Evolutionary conservation across 2,888 invertebrate genomes (phyloP), one percentile per base, ranked within the genome.

Genomic region (Scaeva pyrastri): DNA sequence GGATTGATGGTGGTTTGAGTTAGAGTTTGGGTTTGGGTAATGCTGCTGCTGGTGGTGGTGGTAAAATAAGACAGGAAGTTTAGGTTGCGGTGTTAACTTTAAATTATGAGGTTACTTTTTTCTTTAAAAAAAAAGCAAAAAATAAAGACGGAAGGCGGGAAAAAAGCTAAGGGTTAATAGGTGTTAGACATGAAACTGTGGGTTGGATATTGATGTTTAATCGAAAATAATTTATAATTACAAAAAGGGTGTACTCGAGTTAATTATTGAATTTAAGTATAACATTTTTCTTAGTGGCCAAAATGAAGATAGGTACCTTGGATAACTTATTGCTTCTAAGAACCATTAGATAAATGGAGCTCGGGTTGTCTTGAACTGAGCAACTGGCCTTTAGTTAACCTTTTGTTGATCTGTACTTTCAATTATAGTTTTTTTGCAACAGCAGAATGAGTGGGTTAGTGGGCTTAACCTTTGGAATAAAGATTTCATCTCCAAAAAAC

Each of bases 21-120:
- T 31, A 70, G n/a, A n/a, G n/a, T n/a, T n/a, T n/a, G n/a, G n/a
- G n/a, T n/a, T n/a, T n/a, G n/a, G n/a, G n/a, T n/a, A n/a, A n/a
- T n/a, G n/a, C n/a, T n/a, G n/a, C n/a, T n/a, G n/a, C n/a, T 31
- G 31, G 6, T 50, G 75, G 43, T 50, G 75, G 26, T 60, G 66
- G 45, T 70, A 71, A 39, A 26, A 60, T 68, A 43, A 62, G 78
- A 78, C 81, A 86, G 86, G 86, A 86, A 86, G 86, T 81, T 78
- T 43, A 52, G 74, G 64, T 48, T 74, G 64, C 74, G 81, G 81
- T 85, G 85, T 77, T 73, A 80, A 70, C 77, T 86, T 86, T 82
- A 74, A 86, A 74, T 82, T 82, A 86, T 86, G 73, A 64, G 73
- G 66, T 62, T 76, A 71, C 31, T 52, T 21, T 50, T 14, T 39